Evolutionary conservation across 1,140 invertebrate species (phyloP).

Genomic region (Tetramorium alpestre): DNA sequence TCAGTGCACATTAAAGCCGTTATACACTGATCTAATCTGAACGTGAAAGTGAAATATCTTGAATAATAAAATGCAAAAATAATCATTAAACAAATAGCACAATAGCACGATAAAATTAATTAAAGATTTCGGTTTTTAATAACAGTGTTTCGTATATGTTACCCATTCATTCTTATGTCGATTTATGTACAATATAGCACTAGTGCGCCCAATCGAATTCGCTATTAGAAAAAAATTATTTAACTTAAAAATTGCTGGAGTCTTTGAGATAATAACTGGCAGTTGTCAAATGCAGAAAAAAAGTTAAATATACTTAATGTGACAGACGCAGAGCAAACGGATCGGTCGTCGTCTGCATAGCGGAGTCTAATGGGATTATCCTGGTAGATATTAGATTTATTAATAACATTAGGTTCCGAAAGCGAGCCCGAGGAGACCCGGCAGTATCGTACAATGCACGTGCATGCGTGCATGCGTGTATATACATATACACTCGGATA

Average conservation of each 20-base stretch:
- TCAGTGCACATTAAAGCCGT: too few species aligned
- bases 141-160: too few species aligned
- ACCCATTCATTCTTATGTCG: too few species aligned
- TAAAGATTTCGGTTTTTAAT: too few species aligned
- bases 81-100: too few species aligned
- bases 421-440: background rate
- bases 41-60: too few species aligned
- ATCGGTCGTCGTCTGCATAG: background rate
- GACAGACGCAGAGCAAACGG: background rate
- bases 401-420: background rate
- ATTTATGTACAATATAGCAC: too few species aligned
- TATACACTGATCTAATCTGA: too few species aligned
- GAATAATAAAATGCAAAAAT: too few species aligned
- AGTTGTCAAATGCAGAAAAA: background rate
- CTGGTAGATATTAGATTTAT: constrained; percentile 4
- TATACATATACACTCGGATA: background rate
- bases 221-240: too few species aligned
- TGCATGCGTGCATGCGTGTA: background rate
- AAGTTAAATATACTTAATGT: background rate
- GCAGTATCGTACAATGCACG: background rate
- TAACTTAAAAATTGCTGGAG: background rate
- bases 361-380: background rate
- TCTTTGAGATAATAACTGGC: background rate
- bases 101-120: too few species aligned
- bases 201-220: too few species aligned